Evolutionary conservation across 2,888 invertebrate species (phyloP).

Genomic region (Strigamia maritima): DNA sequence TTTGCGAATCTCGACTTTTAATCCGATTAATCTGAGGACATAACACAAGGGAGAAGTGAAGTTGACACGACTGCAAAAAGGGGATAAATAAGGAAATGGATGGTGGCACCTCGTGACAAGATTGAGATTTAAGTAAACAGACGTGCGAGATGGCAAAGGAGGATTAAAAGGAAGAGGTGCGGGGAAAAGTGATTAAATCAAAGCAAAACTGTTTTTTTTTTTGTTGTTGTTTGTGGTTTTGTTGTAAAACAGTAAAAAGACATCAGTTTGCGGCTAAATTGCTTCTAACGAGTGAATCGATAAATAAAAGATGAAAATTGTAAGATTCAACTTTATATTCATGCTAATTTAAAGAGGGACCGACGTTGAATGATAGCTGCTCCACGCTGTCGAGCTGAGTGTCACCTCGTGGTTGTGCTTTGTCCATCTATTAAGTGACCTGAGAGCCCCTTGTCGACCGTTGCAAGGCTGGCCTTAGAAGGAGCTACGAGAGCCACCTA

Average conservation of each 20-base stretch:
- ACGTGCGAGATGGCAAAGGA: neutral
- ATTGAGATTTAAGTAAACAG: constrained; percentile 32
- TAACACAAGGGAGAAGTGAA: constrained; percentile 16
- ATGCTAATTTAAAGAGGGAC: neutral
- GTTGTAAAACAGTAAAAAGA: neutral
- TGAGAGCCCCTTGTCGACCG: constrained; percentile 24
- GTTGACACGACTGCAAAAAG: constrained; percentile 18
- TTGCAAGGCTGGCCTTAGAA: constrained; percentile 18
- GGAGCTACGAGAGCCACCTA: constrained; percentile 28
- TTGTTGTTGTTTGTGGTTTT: neutral
- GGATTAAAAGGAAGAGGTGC: constrained; percentile 2
- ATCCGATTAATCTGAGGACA: constrained; percentile 34
- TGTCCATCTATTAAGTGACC: constrained; percentile 34
- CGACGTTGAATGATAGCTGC: neutral
- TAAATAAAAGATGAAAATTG: neutral
- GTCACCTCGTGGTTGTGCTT: constrained; percentile 30
- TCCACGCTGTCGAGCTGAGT: constrained; percentile 13
- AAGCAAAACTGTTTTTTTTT: neutral
- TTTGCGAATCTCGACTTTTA: constrained; percentile 24
- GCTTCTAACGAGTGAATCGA: neutral
- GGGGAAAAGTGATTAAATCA: neutral
- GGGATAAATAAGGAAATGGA: constrained; percentile 21
- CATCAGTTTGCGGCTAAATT: neutral
- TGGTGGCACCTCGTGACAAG: constrained; percentile 22
- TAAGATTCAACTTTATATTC: neutral